phyloP scores from a whole-genome alignment of 2,888 invertebrate genomes.

The Atherix ibis region DNA sequence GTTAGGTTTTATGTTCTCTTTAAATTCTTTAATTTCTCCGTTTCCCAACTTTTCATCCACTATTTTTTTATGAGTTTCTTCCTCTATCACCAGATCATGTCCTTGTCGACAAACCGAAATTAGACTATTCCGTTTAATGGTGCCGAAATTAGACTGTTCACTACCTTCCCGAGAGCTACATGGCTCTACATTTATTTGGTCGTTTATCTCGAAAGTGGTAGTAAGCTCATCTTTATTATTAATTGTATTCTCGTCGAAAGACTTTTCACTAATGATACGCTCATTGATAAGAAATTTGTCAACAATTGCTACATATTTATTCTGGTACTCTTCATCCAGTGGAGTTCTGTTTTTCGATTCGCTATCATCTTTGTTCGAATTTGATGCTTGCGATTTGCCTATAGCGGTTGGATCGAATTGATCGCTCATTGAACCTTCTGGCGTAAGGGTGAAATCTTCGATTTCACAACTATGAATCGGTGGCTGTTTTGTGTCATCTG shows the following conservation, averaged over 20 bases:
- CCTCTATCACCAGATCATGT: no score
- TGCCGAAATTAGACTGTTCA: no score
- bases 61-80: conserved; percentile 1
- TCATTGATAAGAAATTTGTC: conserved; percentile 13
- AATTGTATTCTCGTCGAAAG: no score
- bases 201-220: no score
- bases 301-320: conserved; percentile 6
- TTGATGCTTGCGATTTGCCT: background rate
- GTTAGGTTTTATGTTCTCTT: background rate
- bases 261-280: no score
- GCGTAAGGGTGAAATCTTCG: conserved; percentile 16
- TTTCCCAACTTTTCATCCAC: background rate
- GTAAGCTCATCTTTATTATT: no score
- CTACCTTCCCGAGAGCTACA: no score
- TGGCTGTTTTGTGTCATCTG: conserved; percentile 12
- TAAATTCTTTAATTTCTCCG: background rate
- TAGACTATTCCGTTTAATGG: no score
- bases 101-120: no score
- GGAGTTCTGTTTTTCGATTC: no score
- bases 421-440: conserved; percentile 13
- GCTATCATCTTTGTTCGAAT: background rate
- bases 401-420: background rate
- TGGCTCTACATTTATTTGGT: no score
- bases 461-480: conserved; percentile 13
- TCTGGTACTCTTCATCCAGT: conserved; percentile 4